Base-by-base conservation (phyloP, 2,797 vertebrate species). In the Gobionotothen gibberifrons region DNA sequence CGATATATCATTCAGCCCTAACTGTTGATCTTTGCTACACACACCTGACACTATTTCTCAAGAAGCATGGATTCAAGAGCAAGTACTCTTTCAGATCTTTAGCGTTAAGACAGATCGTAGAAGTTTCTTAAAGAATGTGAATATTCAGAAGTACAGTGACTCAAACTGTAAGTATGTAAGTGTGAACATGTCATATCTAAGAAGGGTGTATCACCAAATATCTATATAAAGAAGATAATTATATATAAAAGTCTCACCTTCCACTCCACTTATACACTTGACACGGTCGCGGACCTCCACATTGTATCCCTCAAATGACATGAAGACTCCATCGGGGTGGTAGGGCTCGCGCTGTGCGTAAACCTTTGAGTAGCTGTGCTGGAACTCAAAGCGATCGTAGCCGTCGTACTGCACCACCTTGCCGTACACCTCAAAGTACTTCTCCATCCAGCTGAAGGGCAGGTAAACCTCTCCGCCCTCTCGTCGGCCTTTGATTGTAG, bases 231-330 rank as follows among this genome's bases (percentile, higher is more conserved):
- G 13, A 46, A 60, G 10, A 46, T 66, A 3, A 44, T 39, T n/a
- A n/a, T 17, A 22, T 36, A 42, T 17, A 53, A 47, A 55, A 26
- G 29, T 42, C 84, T 82, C 80, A 99, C 98, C 98, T 96, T 99
- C 98, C 32, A 99, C 93, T 3, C 98, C 97, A 73, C 98, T 99
- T 81, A 99, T 98, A 82, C 98, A 99, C 89, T 99, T 99, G 72
- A 99, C 98, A 57, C 98, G 90, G 90, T 99, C 98, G 0, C 98
- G 94, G 48, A 99, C 96, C 88, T 99, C 98, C 55, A 99, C 98
- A 2, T 99, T 99, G 94, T 99, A 99, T 17, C 97, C 98, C 89
- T 99, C 98, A 19, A 99, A 99, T 10, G 98, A 99, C 98, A 99
- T 99, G 90, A 99, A 99, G 81, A 99, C 98, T 2, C 98, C 98